phyloP scores from a whole-genome alignment of 1,140 invertebrate species.

The Anthonomus grandis region DNA sequence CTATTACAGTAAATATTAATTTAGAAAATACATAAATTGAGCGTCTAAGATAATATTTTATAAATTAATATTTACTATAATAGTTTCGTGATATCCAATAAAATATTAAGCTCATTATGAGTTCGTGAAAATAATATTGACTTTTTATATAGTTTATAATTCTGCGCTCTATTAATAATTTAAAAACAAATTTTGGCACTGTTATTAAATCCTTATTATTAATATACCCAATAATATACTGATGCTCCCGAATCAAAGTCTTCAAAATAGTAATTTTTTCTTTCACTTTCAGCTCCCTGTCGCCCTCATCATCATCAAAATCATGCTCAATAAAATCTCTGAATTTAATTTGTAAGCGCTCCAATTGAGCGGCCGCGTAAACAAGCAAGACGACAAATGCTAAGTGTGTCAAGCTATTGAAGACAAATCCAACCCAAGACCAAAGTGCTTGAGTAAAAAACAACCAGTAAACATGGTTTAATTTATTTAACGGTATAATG shows the following conservation, averaged over 20 bases:
- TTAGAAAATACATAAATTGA: too few relatives aligned
- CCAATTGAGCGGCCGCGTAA: constrained; percentile 8
- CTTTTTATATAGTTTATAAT: too few relatives aligned
- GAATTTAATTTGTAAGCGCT: constrained; percentile 3
- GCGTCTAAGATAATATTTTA: too few relatives aligned
- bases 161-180: too few relatives aligned
- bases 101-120: too few relatives aligned
- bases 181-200: too few relatives aligned
- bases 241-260: not conserved
- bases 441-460: not conserved
- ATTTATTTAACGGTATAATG: constrained; percentile 3
- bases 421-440: not conserved
- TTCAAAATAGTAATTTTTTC: constrained; percentile 1
- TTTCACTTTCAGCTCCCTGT: not conserved
- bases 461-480: not conserved
- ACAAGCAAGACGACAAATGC: not conserved
- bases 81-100: too few relatives aligned
- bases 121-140: too few relatives aligned
- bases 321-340: not conserved
- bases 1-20: too few relatives aligned
- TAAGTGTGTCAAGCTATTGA: not conserved
- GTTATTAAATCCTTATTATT: not conserved
- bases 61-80: too few relatives aligned
- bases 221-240: constrained; percentile 5
- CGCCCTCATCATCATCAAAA: not conserved